These are phyloP conservation scores for Holothuria leucospilota DNA, from an alignment of 53 echinoderm and acorn worm species.

Conservation along the genomic window DNA sequence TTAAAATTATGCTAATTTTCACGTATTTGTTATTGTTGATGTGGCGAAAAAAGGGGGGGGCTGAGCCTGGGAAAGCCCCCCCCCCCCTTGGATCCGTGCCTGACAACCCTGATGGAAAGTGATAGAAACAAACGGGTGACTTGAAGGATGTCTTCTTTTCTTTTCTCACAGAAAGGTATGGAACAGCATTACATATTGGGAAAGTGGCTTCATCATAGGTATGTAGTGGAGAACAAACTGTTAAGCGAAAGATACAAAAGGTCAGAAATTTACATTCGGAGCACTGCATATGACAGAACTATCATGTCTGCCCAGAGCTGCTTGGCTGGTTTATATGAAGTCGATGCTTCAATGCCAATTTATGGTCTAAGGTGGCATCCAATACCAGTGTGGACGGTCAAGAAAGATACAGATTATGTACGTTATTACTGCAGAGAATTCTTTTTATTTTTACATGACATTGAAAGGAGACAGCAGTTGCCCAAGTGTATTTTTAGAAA, in stretches of 20 bases:
- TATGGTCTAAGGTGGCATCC: constrained; percentile 70
- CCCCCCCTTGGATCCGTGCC: no score
- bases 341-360: constrained; percentile 47
- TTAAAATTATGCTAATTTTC: no score
- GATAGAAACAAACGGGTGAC: no score
- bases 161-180: constrained; percentile 73
- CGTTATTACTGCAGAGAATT: constrained; percentile 4
- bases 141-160: no score
- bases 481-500: no score
- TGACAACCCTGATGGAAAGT: no score
- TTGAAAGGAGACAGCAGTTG: no score
- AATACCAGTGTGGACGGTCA: constrained; percentile 75
- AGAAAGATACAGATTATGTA: constrained; percentile 71
- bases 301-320: constrained; percentile 91
- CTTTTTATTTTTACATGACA: not conserved
- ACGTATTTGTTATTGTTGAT: no score
- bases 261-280: constrained; percentile 71
- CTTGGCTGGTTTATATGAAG: constrained; percentile 75
- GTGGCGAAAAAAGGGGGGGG: no score
- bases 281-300: constrained; percentile 83
- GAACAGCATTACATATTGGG: constrained; percentile 77
- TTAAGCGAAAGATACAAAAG: constrained; percentile 56
- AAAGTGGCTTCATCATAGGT: constrained; percentile 73
- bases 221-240: constrained; percentile 10
- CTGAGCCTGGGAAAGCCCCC: no score